Conservation (phyloP, 30 jellyfish, hydroid and myxozoan genomes). For the Aurelia aurita complex sp. Pacific region DNA sequence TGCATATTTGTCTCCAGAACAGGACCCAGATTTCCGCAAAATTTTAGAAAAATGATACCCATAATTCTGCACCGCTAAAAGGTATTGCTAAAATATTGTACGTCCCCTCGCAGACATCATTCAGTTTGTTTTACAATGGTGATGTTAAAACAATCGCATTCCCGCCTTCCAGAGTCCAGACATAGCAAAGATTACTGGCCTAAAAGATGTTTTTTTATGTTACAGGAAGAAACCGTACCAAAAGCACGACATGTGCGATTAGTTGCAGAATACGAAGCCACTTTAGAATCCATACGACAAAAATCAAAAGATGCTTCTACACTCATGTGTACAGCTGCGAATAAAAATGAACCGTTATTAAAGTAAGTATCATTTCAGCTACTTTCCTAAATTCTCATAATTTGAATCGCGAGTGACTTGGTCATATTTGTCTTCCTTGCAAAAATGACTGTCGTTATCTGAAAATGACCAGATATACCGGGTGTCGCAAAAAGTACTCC, state of each 20-base stretch:
- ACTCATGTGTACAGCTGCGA: conserved; percentile 70
- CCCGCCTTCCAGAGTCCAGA: not conserved
- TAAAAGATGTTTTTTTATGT: not conserved
- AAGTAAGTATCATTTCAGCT: conserved; percentile 42
- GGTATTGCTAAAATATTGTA: too few relatives aligned
- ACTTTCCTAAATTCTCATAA: too few relatives aligned
- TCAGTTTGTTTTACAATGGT: not conserved
- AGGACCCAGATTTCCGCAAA: too few relatives aligned
- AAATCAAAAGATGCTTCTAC: conserved; percentile 67
- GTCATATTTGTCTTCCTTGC: too few relatives aligned
- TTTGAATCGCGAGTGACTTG: too few relatives aligned
- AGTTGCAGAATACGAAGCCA: conserved; percentile 50
- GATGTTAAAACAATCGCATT: not conserved
- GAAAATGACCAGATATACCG: too few relatives aligned
- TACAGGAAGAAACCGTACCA: conserved; percentile 77
- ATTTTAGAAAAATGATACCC: too few relatives aligned
- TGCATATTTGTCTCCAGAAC: too few relatives aligned
- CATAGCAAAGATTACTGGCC: not conserved
- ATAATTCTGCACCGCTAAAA: too few relatives aligned
- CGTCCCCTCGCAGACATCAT: too few relatives aligned
- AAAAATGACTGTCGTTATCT: too few relatives aligned
- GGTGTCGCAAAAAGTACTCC: too few relatives aligned
- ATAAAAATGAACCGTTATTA: conserved; percentile 71
- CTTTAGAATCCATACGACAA: conserved; percentile 61
- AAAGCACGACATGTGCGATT: conserved; percentile 39